Conservation (phyloP, 2,888 invertebrate species). For the Clusia tigrina region DNA sequence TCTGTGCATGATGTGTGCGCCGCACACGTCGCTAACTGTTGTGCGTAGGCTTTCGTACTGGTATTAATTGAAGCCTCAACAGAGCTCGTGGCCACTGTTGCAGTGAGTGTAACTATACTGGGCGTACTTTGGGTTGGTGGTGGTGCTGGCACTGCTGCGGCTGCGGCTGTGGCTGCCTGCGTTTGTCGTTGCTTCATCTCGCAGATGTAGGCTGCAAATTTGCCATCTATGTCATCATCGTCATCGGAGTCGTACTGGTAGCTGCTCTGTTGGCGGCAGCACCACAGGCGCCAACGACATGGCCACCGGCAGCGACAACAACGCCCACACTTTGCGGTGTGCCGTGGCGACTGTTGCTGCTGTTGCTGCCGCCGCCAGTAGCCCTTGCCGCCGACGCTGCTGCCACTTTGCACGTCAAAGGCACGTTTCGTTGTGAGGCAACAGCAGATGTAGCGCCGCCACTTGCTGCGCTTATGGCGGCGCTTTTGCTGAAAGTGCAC, state of each 20-base stretch:
- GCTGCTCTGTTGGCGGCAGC: conserved; percentile 31
- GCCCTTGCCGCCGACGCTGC: conserved; percentile 23
- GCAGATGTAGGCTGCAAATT: conserved; percentile 56
- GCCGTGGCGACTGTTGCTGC: conserved; percentile 20
- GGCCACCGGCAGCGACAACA: conserved; percentile 30
- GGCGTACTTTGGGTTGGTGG: conserved; percentile 1
- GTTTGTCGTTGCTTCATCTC: conserved; percentile 54
- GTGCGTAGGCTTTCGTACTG: not conserved
- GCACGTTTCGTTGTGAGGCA: conserved; percentile 17
- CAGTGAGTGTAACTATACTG: not conserved
- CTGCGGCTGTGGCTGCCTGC: conserved; percentile 20
- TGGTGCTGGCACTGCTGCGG: conserved; percentile 23
- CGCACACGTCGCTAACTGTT: not conserved
- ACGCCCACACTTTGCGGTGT: conserved; percentile 26
- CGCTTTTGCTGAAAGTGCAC: conserved; percentile 13
- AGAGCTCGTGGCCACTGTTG: not conserved
- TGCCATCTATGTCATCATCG: conserved; percentile 60
- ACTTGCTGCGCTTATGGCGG: conserved; percentile 17
- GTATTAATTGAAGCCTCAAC: not conserved
- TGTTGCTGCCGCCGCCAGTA: conserved; percentile 30
- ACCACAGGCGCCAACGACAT: conserved; percentile 39
- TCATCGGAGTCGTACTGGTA: conserved; percentile 50
- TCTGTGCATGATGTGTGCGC: not conserved
- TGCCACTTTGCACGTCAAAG: conserved; percentile 16
- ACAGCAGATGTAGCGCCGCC: conserved; percentile 2